A percentile compares a stretch with the other conserved stretches of the same genome.
Evolutionary conservation across 2,113 vertebrate genomes (phyloP).

Genomic region (Psettodes erumei): DNA sequence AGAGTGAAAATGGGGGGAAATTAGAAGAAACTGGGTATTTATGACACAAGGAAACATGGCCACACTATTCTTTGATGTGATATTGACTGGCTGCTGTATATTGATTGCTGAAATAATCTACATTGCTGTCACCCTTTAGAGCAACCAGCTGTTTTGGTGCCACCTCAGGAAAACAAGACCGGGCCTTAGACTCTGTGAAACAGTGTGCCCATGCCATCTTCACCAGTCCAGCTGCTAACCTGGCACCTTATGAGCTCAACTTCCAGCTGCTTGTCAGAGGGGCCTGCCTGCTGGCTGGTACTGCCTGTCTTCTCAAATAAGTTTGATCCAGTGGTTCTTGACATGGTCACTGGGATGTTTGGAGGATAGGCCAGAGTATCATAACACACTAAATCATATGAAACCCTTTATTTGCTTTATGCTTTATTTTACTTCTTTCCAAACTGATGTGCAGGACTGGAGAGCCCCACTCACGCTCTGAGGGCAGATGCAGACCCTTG

Average conservation of each 20-base stretch:
- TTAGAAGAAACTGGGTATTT: slow-evolving; percentile 88
- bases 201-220: slow-evolving; percentile 85
- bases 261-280: slow-evolving; percentile 97
- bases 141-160: slow-evolving; percentile 92
- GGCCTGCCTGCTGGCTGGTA: slow-evolving; percentile 95
- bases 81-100: neutral
- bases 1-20: slow-evolving; percentile 88
- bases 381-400: neutral
- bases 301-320: neutral
- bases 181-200: slow-evolving; percentile 44
- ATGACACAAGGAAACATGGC: neutral
- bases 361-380: too few relatives aligned
- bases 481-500: slow-evolving; percentile 92
- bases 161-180: slow-evolving; percentile 80
- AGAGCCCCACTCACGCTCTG: slow-evolving; percentile 93
- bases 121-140: slow-evolving; percentile 73
- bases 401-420: neutral
- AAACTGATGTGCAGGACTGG: slow-evolving; percentile 84
- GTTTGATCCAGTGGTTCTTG: slow-evolving; percentile 3
- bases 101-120: neutral
- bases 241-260: slow-evolving; percentile 90
- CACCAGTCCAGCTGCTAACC: slow-evolving; percentile 86
- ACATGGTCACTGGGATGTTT: slow-evolving; percentile 9
- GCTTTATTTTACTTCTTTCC: neutral
- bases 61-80: neutral